These are phyloP conservation scores for Botia almorhae DNA, from an alignment of 2,797 vertebrate species.

Conservation along the genomic window DNA sequence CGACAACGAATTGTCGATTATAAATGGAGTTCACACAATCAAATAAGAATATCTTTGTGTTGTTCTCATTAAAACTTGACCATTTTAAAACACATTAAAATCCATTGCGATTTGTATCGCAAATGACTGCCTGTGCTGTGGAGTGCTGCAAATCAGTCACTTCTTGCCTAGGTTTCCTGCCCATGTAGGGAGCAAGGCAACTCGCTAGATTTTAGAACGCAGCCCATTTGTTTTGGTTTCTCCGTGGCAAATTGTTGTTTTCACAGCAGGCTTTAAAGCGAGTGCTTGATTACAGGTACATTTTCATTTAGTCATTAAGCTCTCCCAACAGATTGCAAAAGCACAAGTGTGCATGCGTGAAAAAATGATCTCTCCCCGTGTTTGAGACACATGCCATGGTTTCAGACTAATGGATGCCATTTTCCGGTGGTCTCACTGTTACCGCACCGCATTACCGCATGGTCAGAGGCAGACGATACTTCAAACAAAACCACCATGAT, in stretches of 20 bases:
- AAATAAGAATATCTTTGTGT: too few species aligned
- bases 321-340: background rate
- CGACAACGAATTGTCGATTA: background rate
- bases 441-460: slow-evolving; percentile 23
- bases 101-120: too few species aligned
- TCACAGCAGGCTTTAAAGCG: slow-evolving; percentile 34
- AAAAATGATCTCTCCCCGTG: slow-evolving; percentile 17
- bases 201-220: background rate
- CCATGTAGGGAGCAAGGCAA: background rate
- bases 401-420: slow-evolving; percentile 34
- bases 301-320: slow-evolving; percentile 53
- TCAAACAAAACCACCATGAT: slow-evolving; percentile 50
- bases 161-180: background rate
- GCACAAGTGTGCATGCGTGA: slow-evolving; percentile 33
- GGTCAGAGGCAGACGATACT: slow-evolving; percentile 45
- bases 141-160: too few species aligned
- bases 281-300: slow-evolving; percentile 54
- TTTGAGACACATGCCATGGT: slow-evolving; percentile 25
- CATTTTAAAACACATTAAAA: too few species aligned
- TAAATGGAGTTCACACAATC: background rate
- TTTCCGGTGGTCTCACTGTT: slow-evolving; percentile 35
- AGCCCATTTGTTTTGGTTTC: slow-evolving; percentile 28
- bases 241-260: slow-evolving; percentile 45
- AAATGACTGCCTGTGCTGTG: too few species aligned
- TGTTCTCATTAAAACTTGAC: too few species aligned